phyloP scores from a whole-genome alignment of 64 coral and sea anemone species.

The Montipora cactus region DNA sequence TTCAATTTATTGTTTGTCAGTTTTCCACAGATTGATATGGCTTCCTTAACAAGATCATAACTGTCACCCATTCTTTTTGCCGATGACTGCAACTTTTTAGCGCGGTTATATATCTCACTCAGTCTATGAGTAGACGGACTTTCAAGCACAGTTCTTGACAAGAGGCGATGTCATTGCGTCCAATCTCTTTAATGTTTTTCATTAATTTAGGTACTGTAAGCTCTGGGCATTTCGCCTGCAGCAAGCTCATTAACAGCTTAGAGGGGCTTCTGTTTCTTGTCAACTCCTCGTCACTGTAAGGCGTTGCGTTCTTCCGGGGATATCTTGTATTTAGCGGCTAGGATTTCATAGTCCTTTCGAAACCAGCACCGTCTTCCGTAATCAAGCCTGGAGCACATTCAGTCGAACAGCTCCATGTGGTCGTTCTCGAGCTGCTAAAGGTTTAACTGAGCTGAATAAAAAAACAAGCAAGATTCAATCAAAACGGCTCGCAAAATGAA shows the following conservation, averaged over 20 bases:
- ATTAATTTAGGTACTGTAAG: neutral
- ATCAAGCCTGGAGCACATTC: neutral
- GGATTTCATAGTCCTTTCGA: neutral
- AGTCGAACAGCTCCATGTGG: neutral
- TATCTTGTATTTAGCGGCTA: conserved; percentile 12
- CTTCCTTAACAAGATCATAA: no score
- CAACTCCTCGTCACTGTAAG: neutral
- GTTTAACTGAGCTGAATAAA: neutral
- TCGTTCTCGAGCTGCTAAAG: neutral
- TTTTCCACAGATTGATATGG: no score
- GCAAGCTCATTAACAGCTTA: neutral
- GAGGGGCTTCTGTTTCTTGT: neutral
- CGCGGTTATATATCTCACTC: no score
- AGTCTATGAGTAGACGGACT: no score
- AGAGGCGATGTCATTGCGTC: conserved; percentile 21
- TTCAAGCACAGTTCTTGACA: neutral
- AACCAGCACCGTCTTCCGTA: neutral
- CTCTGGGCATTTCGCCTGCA: neutral
- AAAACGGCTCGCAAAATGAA: no score
- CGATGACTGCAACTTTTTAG: no score
- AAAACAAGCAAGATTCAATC: no score
- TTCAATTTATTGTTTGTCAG: no score
- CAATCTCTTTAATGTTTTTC: neutral
- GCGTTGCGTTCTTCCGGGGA: neutral
- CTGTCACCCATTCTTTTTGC: no score